Evolutionary conservation across 2,797 vertebrate genomes (phyloP).

Genomic region (Tenualosa ilisha): DNA sequence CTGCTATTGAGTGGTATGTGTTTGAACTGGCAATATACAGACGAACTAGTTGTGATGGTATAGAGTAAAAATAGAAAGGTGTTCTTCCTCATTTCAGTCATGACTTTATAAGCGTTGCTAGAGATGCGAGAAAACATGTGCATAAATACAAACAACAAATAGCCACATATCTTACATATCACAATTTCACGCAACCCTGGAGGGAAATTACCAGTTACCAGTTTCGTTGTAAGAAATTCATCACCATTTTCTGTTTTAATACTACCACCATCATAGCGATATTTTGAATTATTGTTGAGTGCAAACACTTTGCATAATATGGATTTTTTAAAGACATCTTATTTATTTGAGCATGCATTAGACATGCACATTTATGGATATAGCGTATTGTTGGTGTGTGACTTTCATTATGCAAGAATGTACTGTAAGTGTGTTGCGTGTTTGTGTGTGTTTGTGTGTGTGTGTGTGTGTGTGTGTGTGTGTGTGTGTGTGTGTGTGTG

Average conservation of each 20-base stretch:
- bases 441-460: too few species aligned
- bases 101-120: not conserved
- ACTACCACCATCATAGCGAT: not conserved
- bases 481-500: too few species aligned
- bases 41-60: not conserved
- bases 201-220: not conserved
- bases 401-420: too few species aligned
- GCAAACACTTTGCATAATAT: too few species aligned
- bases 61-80: not conserved
- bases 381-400: not conserved
- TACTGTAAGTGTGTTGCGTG: too few species aligned
- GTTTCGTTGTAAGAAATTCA: not conserved
- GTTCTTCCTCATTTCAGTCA: not conserved
- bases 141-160: not conserved
- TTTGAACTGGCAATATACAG: not conserved
- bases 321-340: too few species aligned
- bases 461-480: too few species aligned
- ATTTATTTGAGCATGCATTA: too few species aligned
- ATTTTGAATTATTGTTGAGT: too few species aligned
- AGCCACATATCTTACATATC: not conserved
- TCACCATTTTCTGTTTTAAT: not conserved
- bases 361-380: not conserved
- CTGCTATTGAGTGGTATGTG: not conserved
- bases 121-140: not conserved
- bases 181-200: not conserved